A percentile compares a stretch with the other conserved stretches of the same genome.
These are phyloP conservation scores for Ianthella basta DNA, from an alignment of 37 sponge, comb jelly and placozoan species.

Conservation along the genomic window DNA sequence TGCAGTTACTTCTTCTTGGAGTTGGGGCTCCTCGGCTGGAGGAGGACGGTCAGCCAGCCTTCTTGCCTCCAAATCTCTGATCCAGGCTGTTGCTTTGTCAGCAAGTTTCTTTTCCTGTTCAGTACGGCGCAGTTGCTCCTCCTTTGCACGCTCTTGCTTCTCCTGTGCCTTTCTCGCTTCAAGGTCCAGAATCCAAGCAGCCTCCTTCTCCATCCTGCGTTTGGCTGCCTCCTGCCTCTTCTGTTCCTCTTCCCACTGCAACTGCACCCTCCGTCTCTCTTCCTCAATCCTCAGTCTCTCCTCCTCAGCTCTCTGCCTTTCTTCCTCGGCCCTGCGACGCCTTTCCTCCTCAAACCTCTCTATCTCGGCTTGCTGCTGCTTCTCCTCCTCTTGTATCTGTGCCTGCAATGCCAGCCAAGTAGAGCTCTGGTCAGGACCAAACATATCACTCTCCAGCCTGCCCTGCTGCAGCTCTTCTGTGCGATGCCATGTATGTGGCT, in stretches of 20 bases:
- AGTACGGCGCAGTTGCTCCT: not conserved
- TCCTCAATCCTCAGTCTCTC: conserved; percentile 19
- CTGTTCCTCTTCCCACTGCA: conserved; percentile 39
- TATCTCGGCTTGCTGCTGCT: not conserved
- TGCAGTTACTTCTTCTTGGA: not conserved
- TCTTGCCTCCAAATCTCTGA: not conserved
- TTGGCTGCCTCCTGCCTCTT: conserved; percentile 10
- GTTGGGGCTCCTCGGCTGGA: not conserved
- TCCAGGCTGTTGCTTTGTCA: conserved; percentile 17
- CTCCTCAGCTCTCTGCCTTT: conserved; percentile 14
- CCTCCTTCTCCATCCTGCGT: conserved; percentile 13
- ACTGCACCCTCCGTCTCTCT: conserved; percentile 13
- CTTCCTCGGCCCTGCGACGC: not conserved
- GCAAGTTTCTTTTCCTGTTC: not conserved
- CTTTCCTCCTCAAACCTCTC: not conserved
- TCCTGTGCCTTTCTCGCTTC: not conserved
- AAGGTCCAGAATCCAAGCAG: conserved; percentile 3
- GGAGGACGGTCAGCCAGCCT: not conserved
- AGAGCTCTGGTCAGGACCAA: no score
- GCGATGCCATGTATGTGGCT: not conserved
- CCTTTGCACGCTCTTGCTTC: not conserved
- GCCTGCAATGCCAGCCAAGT: no score
- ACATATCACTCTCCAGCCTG: not conserved
- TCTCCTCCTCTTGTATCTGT: not conserved
- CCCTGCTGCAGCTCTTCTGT: not conserved